Conservation (phyloP, 2,797 vertebrate species). For the Diplodus puntazzo region DNA sequence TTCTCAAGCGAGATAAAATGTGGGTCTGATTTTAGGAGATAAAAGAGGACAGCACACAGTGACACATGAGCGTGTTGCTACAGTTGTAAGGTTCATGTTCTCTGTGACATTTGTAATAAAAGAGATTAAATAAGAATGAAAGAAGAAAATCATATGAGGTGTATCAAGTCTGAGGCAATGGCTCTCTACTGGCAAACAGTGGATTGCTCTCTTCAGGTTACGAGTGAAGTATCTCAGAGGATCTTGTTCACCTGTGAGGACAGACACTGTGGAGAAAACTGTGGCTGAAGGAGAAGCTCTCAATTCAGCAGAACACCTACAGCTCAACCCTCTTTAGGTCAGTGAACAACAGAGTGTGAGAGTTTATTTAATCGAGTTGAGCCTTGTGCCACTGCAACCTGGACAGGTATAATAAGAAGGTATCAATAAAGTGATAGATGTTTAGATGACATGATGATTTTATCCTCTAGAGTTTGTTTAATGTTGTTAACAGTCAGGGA, state of each 20-base stretch:
- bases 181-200: neutral
- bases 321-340: neutral
- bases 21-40: neutral
- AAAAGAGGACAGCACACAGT: neutral
- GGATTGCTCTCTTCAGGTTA: neutral
- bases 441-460: neutral
- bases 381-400: neutral
- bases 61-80: neutral
- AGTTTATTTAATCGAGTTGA: neutral
- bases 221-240: neutral
- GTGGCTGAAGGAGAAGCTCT: slow-evolving; percentile 6
- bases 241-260: neutral
- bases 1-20: slow-evolving; percentile 2
- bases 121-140: neutral
- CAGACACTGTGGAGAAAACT: slow-evolving; percentile 1
- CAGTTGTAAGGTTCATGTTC: neutral
- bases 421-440: neutral
- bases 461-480: neutral
- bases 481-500: neutral
- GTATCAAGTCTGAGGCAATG: neutral
- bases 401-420: neutral
- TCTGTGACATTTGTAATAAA: neutral
- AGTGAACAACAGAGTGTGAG: neutral
- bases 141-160: neutral
- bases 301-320: neutral